Base-by-base conservation (phyloP, 2,888 invertebrate species). In the Belgica antarctica region DNA sequence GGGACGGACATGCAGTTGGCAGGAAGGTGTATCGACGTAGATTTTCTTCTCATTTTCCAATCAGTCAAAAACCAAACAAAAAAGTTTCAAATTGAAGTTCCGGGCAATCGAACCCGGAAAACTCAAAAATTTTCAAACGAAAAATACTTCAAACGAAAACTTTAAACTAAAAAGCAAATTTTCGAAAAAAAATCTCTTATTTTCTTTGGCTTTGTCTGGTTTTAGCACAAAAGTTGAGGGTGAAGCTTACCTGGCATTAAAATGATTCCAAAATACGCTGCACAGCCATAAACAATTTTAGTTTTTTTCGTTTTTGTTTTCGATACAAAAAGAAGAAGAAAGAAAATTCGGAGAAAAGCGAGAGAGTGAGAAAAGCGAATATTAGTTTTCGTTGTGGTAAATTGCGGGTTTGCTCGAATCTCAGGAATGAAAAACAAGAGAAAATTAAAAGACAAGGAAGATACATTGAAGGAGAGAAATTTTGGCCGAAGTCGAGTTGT, bases 211-310 rank as follows among this genome's bases (percentile, higher is more conserved):
- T n/a, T n/a, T n/a, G n/a, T n/a, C n/a, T n/a, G n/a, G n/a, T n/a
- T 41, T 41, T 41, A 52, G 52, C 52, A 22, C 52, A 41, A 41
- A 41, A 41, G 41, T 52, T 7, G n/a, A n/a, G 22, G 17, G 22
- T 52, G 52, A 27, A 25, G 59, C 94, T 94, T 94, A 95, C 95
- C 95, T 94, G 87, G 93, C 90, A 83, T 94, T 94, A 92, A 95
- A 94, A 91, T 94, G 92, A 88, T 93, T 94, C 95, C 94, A 94
- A 90, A 94, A 94, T 87, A 94, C 90, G 92, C 94, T 95, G 91
- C 80, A 31, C 63, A 41, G 22, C 22, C 22, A 22, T 12, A 52
- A n/a, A n/a, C n/a, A n/a, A n/a, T n/a, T n/a, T n/a, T n/a, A n/a
- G 41, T n/a, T 41, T 41, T 41, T 31, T 31, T 31, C n/a, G n/a